Conservation (phyloP, 1,140 invertebrate species). For the Scylla paramamosain region DNA sequence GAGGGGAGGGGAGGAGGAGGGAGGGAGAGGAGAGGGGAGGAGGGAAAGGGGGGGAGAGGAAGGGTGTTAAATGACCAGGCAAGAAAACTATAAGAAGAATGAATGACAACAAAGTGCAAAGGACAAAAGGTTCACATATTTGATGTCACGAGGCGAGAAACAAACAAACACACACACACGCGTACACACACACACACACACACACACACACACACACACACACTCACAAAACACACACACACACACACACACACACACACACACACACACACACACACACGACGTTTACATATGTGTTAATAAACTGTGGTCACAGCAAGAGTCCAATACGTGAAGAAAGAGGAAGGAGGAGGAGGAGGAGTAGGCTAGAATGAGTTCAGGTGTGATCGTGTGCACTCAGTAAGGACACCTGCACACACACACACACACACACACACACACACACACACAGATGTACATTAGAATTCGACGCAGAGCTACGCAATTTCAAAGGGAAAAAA, state of each 20-base stretch:
- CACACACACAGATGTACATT: neutral
- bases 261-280: slow-evolving; percentile 11
- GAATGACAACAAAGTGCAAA: neutral
- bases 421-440: slow-evolving; percentile 20
- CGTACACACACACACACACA: slow-evolving; percentile 11
- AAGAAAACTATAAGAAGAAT: neutral
- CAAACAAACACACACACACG: neutral
- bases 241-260: slow-evolving; percentile 6
- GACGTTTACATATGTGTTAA: neutral
- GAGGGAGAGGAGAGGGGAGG: neutral
- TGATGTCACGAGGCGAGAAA: neutral
- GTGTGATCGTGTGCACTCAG: neutral
- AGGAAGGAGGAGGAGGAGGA: neutral
- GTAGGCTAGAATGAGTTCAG: neutral
- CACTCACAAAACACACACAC: too few species aligned
- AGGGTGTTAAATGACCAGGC: neutral
- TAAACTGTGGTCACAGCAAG: neutral
- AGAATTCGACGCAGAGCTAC: neutral
- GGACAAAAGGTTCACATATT: neutral
- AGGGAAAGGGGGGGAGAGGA: neutral
- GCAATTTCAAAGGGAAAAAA: neutral
- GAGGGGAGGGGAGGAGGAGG: neutral
- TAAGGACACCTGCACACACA: neutral
- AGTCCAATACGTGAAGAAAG: neutral
- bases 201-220: slow-evolving; percentile 14